Percentiles rank a stretch among this genome's conserved stretches.
phyloP scores from a whole-genome alignment of 2,113 vertebrate genomes.

The Microtus oregoni region DNA sequence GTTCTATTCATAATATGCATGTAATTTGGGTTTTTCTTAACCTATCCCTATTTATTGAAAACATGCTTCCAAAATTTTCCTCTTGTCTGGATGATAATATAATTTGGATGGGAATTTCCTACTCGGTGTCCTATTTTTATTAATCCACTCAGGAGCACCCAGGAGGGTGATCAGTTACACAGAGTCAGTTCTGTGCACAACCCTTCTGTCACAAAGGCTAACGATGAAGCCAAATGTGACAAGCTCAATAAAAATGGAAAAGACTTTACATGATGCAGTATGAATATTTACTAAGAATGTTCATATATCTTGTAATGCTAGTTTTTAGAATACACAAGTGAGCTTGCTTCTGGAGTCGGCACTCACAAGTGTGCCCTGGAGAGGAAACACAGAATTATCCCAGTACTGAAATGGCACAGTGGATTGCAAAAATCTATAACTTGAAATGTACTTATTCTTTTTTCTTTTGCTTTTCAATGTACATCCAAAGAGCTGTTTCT shows the following conservation, averaged over 20 bases:
- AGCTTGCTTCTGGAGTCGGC: background rate
- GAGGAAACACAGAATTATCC: conserved; percentile 8
- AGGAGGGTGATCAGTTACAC: conserved; percentile 2
- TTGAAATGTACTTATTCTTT: conserved; percentile 30
- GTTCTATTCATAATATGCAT: background rate
- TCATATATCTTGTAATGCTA: conserved; percentile 26
- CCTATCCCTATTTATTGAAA: conserved; percentile 53
- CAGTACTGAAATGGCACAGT: background rate
- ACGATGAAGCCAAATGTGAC: conserved; percentile 32
- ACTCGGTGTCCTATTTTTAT: background rate
- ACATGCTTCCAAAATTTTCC: conserved; percentile 24
- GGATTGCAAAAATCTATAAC: background rate
- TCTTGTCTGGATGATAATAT: background rate
- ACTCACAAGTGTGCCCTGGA: background rate
- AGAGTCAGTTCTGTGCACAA: background rate
- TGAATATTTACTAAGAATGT: conserved; percentile 53
- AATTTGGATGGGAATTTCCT: conserved; percentile 29
- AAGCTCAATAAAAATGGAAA: conserved; percentile 72
- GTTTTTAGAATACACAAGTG: conserved; percentile 32
- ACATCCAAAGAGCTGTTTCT: background rate
- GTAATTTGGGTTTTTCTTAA: conserved; percentile 43
- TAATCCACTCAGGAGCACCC: background rate
- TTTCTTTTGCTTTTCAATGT: background rate
- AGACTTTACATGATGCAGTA: conserved; percentile 9
- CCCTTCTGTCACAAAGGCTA: conserved; percentile 43